Conservation (phyloP, 2,113 vertebrate genomes). For the Carassius gibelio region DNA sequence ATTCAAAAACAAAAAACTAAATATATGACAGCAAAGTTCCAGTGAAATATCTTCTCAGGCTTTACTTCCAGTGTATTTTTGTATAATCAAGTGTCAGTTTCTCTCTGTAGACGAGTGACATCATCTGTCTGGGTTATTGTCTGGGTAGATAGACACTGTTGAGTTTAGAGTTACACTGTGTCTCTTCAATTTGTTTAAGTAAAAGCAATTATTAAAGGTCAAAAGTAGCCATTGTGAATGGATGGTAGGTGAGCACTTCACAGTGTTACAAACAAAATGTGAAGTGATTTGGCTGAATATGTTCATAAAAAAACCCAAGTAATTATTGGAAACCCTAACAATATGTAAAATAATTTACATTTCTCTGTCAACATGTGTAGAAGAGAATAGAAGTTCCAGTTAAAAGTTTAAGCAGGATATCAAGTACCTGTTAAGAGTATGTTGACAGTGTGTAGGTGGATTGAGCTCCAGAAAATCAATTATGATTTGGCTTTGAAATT, state of each 20-base stretch:
- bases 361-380: background rate
- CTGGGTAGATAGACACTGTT: background rate
- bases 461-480: background rate
- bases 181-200: background rate
- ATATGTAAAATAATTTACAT: background rate
- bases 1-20: too few relatives aligned
- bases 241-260: background rate
- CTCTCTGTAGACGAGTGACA: background rate
- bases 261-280: background rate
- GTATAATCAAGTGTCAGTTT: background rate
- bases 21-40: background rate
- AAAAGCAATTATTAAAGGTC: background rate
- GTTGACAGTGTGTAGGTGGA: background rate
- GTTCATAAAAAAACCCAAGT: background rate
- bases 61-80: background rate
- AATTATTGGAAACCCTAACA: background rate
- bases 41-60: background rate
- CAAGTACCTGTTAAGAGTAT: background rate
- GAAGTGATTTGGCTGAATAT: background rate
- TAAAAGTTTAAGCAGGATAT: background rate
- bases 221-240: background rate
- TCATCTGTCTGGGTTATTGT: background rate
- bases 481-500: background rate
- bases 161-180: background rate
- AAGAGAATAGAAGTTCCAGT: background rate